Percentiles rank a stretch among this genome's conserved stretches.
These are phyloP conservation scores for Aporophyla lueneburgensis DNA, from an alignment of 2,888 invertebrate species.

Conservation along the genomic window DNA sequence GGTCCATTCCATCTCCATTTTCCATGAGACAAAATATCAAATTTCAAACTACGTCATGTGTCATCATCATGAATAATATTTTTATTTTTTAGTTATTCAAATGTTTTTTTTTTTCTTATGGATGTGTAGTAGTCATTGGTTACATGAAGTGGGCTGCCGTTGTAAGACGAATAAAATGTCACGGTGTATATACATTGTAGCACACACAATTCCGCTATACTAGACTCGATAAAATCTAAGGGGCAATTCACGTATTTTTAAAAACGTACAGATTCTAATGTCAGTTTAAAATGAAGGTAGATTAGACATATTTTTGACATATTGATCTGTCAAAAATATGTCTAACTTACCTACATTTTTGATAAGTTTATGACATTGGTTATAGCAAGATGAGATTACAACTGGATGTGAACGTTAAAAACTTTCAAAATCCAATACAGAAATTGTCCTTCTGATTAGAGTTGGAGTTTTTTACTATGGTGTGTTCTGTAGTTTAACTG, in stretches of 20 bases:
- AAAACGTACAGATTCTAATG: background rate
- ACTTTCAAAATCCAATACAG: background rate
- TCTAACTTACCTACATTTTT: background rate
- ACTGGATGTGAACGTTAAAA: background rate
- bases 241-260: background rate
- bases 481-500: constrained; percentile 33
- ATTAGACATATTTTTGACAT: too few relatives aligned
- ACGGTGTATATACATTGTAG: background rate
- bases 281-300: too few relatives aligned
- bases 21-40: too few relatives aligned
- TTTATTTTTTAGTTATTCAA: too few relatives aligned
- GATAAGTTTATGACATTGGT: background rate
- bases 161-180: too few relatives aligned
- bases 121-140: too few relatives aligned
- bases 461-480: background rate
- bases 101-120: too few relatives aligned
- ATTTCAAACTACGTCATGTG: too few relatives aligned
- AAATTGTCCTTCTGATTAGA: background rate
- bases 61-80: background rate
- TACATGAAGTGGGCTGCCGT: too few relatives aligned
- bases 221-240: background rate
- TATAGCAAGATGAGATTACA: background rate
- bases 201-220: background rate
- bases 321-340: background rate
- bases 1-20: too few relatives aligned